phyloP scores from a whole-genome alignment of 2,797 vertebrate species.

The Centropyge bicolor region DNA sequence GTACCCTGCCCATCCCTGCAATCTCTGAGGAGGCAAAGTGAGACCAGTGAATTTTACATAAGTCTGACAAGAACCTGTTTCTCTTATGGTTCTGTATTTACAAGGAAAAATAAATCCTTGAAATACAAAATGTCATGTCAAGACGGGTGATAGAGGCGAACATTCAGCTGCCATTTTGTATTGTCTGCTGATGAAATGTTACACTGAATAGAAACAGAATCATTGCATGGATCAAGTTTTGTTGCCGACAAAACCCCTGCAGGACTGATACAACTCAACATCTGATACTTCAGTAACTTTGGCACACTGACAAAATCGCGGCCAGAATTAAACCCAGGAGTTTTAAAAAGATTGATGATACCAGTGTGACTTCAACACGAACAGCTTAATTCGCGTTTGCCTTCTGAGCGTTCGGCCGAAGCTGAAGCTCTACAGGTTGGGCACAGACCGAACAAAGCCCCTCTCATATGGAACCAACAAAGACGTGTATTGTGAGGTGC shows the following conservation, averaged over 20 bases:
- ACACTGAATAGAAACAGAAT: slow-evolving; percentile 2
- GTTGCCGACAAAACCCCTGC: slow-evolving; percentile 5
- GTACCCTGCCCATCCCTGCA: slow-evolving; percentile 58
- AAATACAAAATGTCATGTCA: background rate
- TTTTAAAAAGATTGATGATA: slow-evolving; percentile 41
- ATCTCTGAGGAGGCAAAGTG: slow-evolving; percentile 40
- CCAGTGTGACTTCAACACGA: slow-evolving; percentile 46
- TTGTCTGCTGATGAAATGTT: slow-evolving; percentile 24
- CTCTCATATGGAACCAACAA: slow-evolving; percentile 80
- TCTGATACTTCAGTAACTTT: slow-evolving; percentile 10
- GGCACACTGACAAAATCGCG: slow-evolving; percentile 5
- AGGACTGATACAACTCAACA: slow-evolving; percentile 34
- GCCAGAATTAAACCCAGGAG: slow-evolving; percentile 34
- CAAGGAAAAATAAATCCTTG: background rate
- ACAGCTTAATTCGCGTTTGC: slow-evolving; percentile 58
- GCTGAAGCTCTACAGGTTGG: slow-evolving; percentile 61
- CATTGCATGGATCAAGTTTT: slow-evolving; percentile 15
- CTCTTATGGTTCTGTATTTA: background rate
- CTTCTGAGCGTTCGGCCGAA: slow-evolving; percentile 33
- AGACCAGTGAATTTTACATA: slow-evolving; percentile 19
- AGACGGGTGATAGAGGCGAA: background rate
- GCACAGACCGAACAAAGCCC: slow-evolving; percentile 72
- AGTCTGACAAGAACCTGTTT: background rate
- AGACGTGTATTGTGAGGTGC: slow-evolving; percentile 76
- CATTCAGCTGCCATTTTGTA: background rate